These are phyloP conservation scores for Iselma pallidipennis DNA, from an alignment of 2,888 invertebrate species.

Conservation along the genomic window DNA sequence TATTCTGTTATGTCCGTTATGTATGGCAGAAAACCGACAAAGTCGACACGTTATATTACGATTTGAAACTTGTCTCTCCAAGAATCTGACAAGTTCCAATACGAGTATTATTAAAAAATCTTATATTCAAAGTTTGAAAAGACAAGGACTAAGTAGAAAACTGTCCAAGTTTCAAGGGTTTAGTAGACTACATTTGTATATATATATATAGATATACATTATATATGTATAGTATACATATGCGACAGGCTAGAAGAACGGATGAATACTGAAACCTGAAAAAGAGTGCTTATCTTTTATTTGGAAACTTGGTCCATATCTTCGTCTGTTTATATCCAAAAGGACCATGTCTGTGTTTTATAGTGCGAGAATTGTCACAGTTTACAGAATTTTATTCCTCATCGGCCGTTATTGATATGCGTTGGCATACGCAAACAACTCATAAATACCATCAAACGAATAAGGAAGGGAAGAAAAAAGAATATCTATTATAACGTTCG, in stretches of 20 bases:
- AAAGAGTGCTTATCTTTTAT: conserved; percentile 45
- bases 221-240: conserved; percentile 19
- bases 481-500: neutral
- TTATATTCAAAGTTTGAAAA: conserved; percentile 41
- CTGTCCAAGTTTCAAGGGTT: conserved; percentile 38
- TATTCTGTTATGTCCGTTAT: conserved; percentile 5
- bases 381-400: conserved; percentile 29
- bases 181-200: neutral
- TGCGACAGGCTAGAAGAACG: conserved; percentile 20
- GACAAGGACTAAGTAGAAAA: conserved; percentile 37
- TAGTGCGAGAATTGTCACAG: conserved; percentile 41
- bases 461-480: neutral
- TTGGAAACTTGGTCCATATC: conserved; percentile 48
- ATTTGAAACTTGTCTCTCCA: conserved; percentile 31
- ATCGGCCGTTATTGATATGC: conserved; percentile 27
- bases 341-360: conserved; percentile 44
- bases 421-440: conserved; percentile 27
- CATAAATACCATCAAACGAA: conserved; percentile 22
- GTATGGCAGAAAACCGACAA: neutral
- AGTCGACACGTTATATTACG: conserved; percentile 28
- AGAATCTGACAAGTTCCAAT: conserved; percentile 38
- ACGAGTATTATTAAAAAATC: conserved; percentile 42
- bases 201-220: neutral
- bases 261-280: conserved; percentile 24
- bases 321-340: conserved; percentile 43